A percentile compares a stretch with the other conserved stretches of the same genome.
These are phyloP conservation scores for Anomalospiza imberbis DNA, from an alignment of 2,797 vertebrate genomes.

Conservation along the genomic window DNA sequence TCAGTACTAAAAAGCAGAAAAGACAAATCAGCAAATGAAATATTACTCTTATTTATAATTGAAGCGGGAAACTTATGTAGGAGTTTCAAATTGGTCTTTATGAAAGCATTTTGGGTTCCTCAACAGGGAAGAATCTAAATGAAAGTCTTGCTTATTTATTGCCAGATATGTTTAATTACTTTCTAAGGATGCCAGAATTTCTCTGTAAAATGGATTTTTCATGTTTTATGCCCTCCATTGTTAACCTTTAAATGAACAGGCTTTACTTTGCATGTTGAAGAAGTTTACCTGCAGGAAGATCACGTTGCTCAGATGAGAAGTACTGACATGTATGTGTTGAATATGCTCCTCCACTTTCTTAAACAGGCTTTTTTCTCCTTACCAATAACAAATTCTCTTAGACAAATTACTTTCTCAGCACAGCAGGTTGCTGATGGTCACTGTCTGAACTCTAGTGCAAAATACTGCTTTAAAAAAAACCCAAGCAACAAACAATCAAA, in stretches of 20 bases:
- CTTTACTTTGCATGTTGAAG: not conserved
- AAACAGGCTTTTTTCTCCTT: not conserved
- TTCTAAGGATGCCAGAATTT: not conserved
- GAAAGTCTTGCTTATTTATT: not conserved
- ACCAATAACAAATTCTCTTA: not conserved
- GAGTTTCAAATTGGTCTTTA: not conserved
- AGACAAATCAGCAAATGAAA: not conserved
- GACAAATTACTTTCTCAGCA: not conserved
- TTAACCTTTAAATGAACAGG: not conserved
- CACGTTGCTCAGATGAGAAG: not conserved
- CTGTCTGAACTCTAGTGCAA: not conserved
- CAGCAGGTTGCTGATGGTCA: not conserved
- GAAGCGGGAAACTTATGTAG: not conserved
- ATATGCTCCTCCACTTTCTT: not conserved
- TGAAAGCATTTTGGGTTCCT: not conserved
- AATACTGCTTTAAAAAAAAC: not conserved
- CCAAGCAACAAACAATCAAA: not conserved
- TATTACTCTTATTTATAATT: not conserved
- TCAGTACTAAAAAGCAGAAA: not conserved
- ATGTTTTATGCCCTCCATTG: accelerated
- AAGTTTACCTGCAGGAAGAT: not conserved
- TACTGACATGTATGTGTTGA: not conserved
- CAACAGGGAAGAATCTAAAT: not conserved
- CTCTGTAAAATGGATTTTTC: not conserved
- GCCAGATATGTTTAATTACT: not conserved